These are phyloP conservation scores for Amazona guildingii DNA, from an alignment of 2,113 vertebrate genomes.

Conservation along the genomic window DNA sequence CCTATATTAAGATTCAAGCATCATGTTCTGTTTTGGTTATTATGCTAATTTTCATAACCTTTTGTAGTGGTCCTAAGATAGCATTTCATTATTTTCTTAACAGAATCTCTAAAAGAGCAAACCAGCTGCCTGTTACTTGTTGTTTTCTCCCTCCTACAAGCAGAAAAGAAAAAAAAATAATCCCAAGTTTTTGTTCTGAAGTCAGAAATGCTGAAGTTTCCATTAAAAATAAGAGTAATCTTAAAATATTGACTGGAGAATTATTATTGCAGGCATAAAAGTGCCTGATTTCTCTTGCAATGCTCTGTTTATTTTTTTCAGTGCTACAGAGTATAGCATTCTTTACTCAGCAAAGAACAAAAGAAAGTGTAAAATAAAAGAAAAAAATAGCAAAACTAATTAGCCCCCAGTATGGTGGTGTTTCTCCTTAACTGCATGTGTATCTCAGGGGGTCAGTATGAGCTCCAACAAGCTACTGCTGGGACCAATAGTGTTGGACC, in stretches of 20 bases:
- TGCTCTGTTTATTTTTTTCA: neutral
- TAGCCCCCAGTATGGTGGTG: neutral
- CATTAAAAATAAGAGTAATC: neutral
- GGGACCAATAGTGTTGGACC: constrained; percentile 55
- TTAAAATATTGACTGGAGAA: neutral
- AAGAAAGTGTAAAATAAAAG: neutral
- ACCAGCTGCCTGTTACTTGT: neutral
- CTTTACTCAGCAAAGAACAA: neutral
- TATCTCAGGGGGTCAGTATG: constrained; percentile 28
- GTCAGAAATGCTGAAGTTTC: neutral
- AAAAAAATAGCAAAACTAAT: neutral
- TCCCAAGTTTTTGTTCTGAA: neutral
- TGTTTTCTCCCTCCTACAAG: neutral
- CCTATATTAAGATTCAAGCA: neutral
- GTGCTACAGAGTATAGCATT: neutral
- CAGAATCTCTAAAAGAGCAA: neutral
- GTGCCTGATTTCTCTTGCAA: neutral
- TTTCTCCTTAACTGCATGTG: neutral
- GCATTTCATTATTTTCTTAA: neutral
- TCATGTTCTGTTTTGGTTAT: neutral
- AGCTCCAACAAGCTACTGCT: neutral
- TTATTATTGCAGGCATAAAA: neutral
- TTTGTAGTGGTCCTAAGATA: neutral
- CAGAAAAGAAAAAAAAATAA: neutral
- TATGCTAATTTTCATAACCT: neutral